phyloP scores from a whole-genome alignment of 1,140 invertebrate species.

The Solenopsis invicta region DNA sequence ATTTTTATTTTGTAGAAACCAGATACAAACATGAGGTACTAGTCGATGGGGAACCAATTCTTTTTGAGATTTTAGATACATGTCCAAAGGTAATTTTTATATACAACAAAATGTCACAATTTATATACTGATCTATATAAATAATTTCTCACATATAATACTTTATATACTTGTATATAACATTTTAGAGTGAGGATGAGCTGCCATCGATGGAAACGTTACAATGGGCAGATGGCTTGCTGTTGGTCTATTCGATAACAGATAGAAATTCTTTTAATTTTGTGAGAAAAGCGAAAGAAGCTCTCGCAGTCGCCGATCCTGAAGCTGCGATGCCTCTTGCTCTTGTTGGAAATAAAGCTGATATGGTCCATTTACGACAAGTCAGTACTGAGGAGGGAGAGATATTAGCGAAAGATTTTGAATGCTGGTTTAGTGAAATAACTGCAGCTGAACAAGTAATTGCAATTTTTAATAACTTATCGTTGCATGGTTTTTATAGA shows the following conservation, averaged over 20 bases:
- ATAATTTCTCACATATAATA: no score
- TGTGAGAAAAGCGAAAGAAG: conserved; percentile 91
- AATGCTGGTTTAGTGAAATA: conserved; percentile 96
- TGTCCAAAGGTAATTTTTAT: conserved; percentile 92
- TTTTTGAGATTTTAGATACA: conserved; percentile 97
- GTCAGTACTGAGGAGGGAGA: conserved; percentile 95
- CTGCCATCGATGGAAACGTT: conserved; percentile 92
- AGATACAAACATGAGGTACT: conserved; percentile 97
- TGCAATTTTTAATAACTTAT: conserved; percentile 12
- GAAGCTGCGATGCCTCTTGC: conserved; percentile 91
- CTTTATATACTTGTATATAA: background rate
- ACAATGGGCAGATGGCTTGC: conserved; percentile 95
- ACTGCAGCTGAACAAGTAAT: conserved; percentile 94
- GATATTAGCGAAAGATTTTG: conserved; percentile 94
- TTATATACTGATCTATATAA: background rate
- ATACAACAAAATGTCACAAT: background rate
- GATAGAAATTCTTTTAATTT: conserved; percentile 95
- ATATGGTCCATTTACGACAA: conserved; percentile 96
- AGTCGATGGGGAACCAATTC: conserved; percentile 95
- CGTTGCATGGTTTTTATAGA: background rate
- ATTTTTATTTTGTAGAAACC: conserved; percentile 90
- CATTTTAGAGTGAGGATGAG: conserved; percentile 89
- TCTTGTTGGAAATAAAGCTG: conserved; percentile 96
- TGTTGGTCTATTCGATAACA: conserved; percentile 97
- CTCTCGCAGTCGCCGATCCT: conserved; percentile 88